A percentile compares a stretch with the other conserved stretches of the same genome.
Evolutionary conservation across 2,113 vertebrate species (phyloP).

Genomic region (Serilophus lunatus): DNA sequence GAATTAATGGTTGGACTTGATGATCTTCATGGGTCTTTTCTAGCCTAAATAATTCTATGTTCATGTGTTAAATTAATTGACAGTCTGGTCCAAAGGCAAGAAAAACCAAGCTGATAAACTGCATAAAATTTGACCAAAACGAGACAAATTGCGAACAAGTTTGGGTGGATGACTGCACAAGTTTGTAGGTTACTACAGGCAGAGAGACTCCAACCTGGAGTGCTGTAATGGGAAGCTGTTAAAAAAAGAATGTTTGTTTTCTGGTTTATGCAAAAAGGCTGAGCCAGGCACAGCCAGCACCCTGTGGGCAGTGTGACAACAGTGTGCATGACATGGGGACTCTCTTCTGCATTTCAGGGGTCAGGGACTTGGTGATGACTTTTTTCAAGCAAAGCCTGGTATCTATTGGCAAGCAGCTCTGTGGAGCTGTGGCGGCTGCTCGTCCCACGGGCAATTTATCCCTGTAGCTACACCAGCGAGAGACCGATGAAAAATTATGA

Average conservation of each 20-base stretch:
- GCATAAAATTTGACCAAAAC: background rate
- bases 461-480: background rate
- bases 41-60: background rate
- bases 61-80: background rate
- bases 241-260: background rate
- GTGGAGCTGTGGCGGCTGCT: background rate
- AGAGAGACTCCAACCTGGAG: background rate
- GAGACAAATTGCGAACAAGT: background rate
- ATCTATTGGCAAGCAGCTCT: background rate
- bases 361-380: background rate
- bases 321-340: fast-evolving
- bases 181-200: background rate
- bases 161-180: background rate
- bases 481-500: background rate
- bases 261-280: background rate
- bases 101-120: background rate
- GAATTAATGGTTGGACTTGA: background rate
- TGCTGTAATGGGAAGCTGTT: background rate
- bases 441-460: background rate
- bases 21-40: background rate
- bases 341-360: background rate
- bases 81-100: background rate
- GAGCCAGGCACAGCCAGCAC: background rate
- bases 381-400: background rate
- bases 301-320: background rate